Base-by-base conservation (phyloP, 2,113 vertebrate genomes). In the Silurus asotus region DNA sequence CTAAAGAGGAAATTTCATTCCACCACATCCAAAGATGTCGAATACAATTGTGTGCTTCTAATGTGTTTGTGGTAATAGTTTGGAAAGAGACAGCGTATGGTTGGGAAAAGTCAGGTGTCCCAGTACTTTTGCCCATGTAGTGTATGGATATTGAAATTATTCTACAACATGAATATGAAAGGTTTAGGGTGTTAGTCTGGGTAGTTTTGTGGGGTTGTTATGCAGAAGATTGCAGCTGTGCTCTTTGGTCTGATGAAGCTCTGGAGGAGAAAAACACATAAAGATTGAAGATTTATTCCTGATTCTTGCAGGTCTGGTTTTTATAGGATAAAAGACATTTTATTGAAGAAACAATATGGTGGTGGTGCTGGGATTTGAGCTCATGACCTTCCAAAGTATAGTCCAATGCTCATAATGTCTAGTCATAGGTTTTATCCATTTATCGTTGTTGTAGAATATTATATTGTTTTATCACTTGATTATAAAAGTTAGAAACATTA, bases 231-330 rank as follows among this genome's bases (percentile, higher is more conserved):
- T 88, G 74, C 75, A 76, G 58, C 9, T 51, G 55, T 61, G 79
- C 64, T 72, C 28, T 51, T 56, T 61, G n/a, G 9, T 76, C 51
- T 49, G 61, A 84, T 56, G 62, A 87, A 70, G 20, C 88, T 87
- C 82, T 81, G 56, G 1, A 28, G 53, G 1, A 86, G 45, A 62
- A 69, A 81, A 76, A 65, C 0, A 65, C 1, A 79, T 56, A 56
- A 56, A 56, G 8, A 56, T 28, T 2, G 4, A 28, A 67, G 6
- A 3, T n/a, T 64, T 64, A n/a, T n/a, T 67, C 65, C n/a, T 11
- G 13, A 67, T 28, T 67, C 65, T 14, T 28, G 14, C 9, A 28
- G 10, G 64, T 65, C 8, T 64, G 23, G 62, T 65, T 25, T 25
- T 10, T 11, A 10, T 65, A 25, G n/a, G 25, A 28, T 13, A 0